Evolutionary conservation across 2,113 vertebrate genomes (phyloP).

Genomic region (Malurus alboscapulatus): DNA sequence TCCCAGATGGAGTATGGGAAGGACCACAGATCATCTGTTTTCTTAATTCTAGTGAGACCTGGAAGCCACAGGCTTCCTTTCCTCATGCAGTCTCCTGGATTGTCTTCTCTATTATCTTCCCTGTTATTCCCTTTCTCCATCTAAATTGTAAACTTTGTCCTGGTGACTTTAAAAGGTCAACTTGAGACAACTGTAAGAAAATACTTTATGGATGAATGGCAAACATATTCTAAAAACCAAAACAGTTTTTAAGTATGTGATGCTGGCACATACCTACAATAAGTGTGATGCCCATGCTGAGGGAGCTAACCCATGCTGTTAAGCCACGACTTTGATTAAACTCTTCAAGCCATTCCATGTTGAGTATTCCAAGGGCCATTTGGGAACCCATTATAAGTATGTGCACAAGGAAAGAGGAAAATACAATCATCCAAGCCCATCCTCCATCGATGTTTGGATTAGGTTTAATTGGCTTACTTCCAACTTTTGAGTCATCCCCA

Average conservation of each 20-base stretch:
- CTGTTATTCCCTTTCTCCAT: neutral
- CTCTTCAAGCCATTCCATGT: conserved; percentile 84
- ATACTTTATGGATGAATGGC: neutral
- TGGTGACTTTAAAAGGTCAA: neutral
- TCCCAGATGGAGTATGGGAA: neutral
- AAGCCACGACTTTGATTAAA: conserved; percentile 80
- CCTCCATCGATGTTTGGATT: conserved; percentile 76
- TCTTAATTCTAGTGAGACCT: neutral
- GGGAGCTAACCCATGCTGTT: conserved; percentile 81
- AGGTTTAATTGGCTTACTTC: conserved; percentile 64
- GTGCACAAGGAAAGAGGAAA: conserved; percentile 80
- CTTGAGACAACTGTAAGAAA: neutral
- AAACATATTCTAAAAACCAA: neutral
- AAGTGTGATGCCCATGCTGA: conserved; percentile 81
- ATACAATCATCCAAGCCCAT: conserved; percentile 83
- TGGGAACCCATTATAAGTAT: conserved; percentile 82
- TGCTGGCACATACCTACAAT: conserved; percentile 75
- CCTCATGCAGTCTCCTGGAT: neutral
- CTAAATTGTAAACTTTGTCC: neutral
- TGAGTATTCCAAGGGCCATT: conserved; percentile 82
- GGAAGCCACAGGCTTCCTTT: neutral
- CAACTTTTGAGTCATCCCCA: conserved; percentile 68
- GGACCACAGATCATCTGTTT: neutral
- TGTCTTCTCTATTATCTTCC: neutral
- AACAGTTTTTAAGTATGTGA: neutral